Conservation (phyloP, 2,797 vertebrate genomes). For the Acanthis flammea region DNA sequence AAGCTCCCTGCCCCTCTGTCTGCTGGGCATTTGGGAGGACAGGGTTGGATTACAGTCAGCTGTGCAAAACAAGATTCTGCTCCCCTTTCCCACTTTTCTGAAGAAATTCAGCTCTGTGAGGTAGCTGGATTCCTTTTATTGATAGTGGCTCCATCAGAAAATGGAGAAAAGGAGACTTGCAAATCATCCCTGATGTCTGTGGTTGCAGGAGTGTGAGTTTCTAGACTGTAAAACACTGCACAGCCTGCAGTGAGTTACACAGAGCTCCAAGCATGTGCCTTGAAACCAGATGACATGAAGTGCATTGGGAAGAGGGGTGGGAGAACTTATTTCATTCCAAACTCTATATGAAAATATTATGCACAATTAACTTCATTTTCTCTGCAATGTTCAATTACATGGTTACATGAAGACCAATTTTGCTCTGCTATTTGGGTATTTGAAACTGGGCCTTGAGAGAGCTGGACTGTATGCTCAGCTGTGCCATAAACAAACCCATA, state of each 20-base stretch:
- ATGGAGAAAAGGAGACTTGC: not conserved
- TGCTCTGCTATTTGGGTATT: conserved; percentile 11
- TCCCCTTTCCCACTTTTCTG: not conserved
- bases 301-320: not conserved
- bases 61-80: rapidly evolving
- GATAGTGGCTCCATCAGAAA: not conserved
- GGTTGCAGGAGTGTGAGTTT: not conserved
- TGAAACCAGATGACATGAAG: not conserved
- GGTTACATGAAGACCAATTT: conserved; percentile 46
- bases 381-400: conserved; percentile 44
- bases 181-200: not conserved
- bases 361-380: conserved; percentile 61
- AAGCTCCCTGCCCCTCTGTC: not conserved
- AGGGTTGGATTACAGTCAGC: not conserved
- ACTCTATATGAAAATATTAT: conserved; percentile 45
- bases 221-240: not conserved
- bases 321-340: not conserved
- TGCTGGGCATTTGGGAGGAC: not conserved
- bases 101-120: not conserved
- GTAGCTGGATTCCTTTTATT: not conserved
- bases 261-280: not conserved
- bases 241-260: not conserved
- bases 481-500: conserved; percentile 35
- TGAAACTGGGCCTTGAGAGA: conserved; percentile 31
- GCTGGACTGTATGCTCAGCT: conserved; percentile 16